Evolutionary conservation across 2,888 invertebrate genomes (phyloP).

Genomic region (Ennomos quercinarius): DNA sequence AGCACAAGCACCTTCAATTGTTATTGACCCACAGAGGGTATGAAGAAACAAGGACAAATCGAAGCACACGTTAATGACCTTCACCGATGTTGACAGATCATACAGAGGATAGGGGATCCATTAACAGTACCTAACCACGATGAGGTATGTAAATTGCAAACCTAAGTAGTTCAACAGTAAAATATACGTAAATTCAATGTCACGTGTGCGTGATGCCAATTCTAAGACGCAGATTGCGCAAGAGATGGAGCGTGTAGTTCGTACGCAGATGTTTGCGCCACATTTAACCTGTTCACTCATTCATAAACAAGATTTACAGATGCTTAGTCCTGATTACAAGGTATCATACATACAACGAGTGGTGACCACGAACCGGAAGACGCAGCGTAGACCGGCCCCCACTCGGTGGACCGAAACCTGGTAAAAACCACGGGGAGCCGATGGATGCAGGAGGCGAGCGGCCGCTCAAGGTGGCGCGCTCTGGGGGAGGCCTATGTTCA

Average conservation of each 20-base stretch:
- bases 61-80: conserved; percentile 2
- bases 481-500: too few relatives aligned
- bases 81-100: background rate
- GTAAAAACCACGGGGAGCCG: too few relatives aligned
- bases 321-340: conserved; percentile 15
- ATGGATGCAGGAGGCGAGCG: too few relatives aligned
- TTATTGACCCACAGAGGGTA: too few relatives aligned
- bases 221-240: conserved; percentile 56
- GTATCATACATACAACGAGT: background rate
- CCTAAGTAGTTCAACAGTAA: conserved; percentile 35
- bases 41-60: background rate
- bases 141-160: conserved; percentile 34
- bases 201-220: conserved; percentile 53
- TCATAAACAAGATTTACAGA: conserved; percentile 26
- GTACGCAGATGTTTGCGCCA: conserved; percentile 36
- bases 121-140: conserved; percentile 24
- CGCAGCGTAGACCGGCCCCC: too few relatives aligned
- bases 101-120: conserved; percentile 26
- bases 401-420: too few relatives aligned
- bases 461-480: too few relatives aligned
- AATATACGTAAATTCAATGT: conserved; percentile 58
- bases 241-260: conserved; percentile 37
- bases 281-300: conserved; percentile 27
- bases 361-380: too few relatives aligned
- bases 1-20: too few relatives aligned